Evolutionary conservation across 2,888 invertebrate species (phyloP).

Genomic region (Brachyptera putata): DNA sequence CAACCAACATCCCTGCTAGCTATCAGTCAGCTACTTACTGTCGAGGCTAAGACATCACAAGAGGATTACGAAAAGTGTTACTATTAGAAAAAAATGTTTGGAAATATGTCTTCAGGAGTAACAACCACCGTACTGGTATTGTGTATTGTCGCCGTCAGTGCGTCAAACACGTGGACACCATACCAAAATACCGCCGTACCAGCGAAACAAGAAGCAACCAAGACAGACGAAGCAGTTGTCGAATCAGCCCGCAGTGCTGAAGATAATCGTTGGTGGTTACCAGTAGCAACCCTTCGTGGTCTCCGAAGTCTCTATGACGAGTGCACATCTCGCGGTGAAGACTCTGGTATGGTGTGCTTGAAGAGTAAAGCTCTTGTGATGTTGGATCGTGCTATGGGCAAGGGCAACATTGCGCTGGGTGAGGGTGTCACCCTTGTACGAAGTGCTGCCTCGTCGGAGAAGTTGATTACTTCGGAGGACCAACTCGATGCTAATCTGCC

Average conservation of each 20-base stretch:
- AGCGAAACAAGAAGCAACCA: neutral
- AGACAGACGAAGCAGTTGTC: neutral
- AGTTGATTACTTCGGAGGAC: conserved; percentile 14
- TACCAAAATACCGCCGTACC: neutral
- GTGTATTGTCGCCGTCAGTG: neutral
- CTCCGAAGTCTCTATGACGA: conserved; percentile 49
- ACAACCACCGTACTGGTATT: neutral
- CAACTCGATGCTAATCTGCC: conserved; percentile 15
- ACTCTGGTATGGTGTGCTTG: conserved; percentile 52
- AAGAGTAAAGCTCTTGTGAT: conserved; percentile 54
- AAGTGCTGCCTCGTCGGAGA: neutral
- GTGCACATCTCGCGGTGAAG: conserved; percentile 55
- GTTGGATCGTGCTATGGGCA: conserved; percentile 13
- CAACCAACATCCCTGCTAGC: neutral
- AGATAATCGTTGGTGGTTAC: conserved; percentile 5
- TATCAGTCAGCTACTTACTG: neutral
- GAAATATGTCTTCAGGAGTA: neutral
- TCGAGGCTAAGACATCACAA: neutral
- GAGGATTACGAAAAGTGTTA: no score
- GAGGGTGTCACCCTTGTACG: conserved; percentile 22
- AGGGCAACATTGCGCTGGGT: conserved; percentile 14
- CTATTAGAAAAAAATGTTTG: no score
- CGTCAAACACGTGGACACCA: neutral
- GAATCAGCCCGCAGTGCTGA: neutral
- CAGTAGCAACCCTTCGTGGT: conserved; percentile 39